Evolutionary conservation across 2,888 invertebrate species (phyloP).

Genomic region (Sisyra nigra): DNA sequence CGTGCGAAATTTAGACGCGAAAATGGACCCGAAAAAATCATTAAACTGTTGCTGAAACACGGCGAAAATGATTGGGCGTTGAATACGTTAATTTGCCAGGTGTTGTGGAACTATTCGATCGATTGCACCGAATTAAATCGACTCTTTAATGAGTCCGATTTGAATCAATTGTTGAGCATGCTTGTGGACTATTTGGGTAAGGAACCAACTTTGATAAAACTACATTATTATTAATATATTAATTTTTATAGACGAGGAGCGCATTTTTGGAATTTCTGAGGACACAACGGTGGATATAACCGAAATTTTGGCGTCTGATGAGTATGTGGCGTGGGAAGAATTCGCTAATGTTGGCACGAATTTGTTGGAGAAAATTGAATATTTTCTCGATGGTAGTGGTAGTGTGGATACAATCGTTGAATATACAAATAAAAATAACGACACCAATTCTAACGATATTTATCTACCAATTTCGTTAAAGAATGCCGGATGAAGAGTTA

Average conservation of each 20-base stretch:
- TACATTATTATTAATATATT: slow-evolving; percentile 2
- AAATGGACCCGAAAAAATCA: slow-evolving; percentile 32
- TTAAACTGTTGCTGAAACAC: slow-evolving; percentile 37
- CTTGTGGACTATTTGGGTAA: slow-evolving; percentile 36
- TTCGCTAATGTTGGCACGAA: slow-evolving; percentile 60
- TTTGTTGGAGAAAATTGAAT: slow-evolving; percentile 44
- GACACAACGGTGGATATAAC: slow-evolving; percentile 22
- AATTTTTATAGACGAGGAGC: slow-evolving; percentile 35
- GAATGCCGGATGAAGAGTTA: too few species aligned
- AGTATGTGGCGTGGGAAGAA: slow-evolving; percentile 49
- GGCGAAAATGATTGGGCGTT: slow-evolving; percentile 51
- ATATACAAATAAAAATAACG: slow-evolving; percentile 13
- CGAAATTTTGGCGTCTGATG: slow-evolving; percentile 23
- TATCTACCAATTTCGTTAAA: too few species aligned
- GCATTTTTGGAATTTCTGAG: slow-evolving; percentile 31
- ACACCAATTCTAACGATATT: slow-evolving; percentile 13
- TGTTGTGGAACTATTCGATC: slow-evolving; percentile 53
- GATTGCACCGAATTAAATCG: slow-evolving; percentile 32
- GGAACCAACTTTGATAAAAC: slow-evolving; percentile 1
- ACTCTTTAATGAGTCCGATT: slow-evolving; percentile 30
- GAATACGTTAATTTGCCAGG: slow-evolving; percentile 56
- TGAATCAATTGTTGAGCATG: slow-evolving; percentile 34
- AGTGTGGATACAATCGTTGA: slow-evolving; percentile 19
- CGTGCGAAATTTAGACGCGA: slow-evolving; percentile 33
- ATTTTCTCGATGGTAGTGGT: slow-evolving; percentile 22